Base-by-base conservation (phyloP, 2,797 vertebrate species). In the Sebastes miniatus region DNA sequence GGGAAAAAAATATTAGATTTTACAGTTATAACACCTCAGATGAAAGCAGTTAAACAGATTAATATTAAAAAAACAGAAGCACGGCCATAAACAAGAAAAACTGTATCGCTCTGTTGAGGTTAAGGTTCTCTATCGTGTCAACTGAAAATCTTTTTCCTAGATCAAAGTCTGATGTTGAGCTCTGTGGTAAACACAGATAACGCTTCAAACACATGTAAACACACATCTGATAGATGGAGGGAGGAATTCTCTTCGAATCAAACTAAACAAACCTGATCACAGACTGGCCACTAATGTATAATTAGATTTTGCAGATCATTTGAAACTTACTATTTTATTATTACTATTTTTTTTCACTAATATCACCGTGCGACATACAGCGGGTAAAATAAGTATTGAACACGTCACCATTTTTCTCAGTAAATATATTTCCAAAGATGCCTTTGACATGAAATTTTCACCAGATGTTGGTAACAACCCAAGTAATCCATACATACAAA, bases 101-200 rank as follows among this genome's bases (percentile, higher is more conserved):
- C 34, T 58, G 27, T 2, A 2, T 31, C 1, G 31, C 8, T 56
- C 2, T 50, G 36, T 6, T 43, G 39, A 43, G 13, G 39, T 43
- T 43, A 14, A 14, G 39, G 5, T 43, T 14, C 56, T 69, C 3
- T 6, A 61, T 22, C 36, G 24, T 24, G 34, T 59, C 8, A 43
- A 24, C 8, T 43, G 14, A 39, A 22, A 9, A 25, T 52, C 16
- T 69, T 13, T 31, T 76, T 73, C 63, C 12, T 31, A 50, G 84
- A 78, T 81, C 83, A 88, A 90, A 87, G 86, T 89, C 31, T 76
- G 16, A 52, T 22, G 12, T 29, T 58, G 18, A 56, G 18, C 11
- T 0, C 13, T 24, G 24, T 0, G 8, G 18, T 69, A 71, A 72
- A 73, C 14, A 58, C 27, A 32, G 20, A 8, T 36, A 39, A 39